These are phyloP conservation scores for Cryptomyrus ogoouensis DNA, from an alignment of 2,113 vertebrate genomes.

Conservation along the genomic window DNA sequence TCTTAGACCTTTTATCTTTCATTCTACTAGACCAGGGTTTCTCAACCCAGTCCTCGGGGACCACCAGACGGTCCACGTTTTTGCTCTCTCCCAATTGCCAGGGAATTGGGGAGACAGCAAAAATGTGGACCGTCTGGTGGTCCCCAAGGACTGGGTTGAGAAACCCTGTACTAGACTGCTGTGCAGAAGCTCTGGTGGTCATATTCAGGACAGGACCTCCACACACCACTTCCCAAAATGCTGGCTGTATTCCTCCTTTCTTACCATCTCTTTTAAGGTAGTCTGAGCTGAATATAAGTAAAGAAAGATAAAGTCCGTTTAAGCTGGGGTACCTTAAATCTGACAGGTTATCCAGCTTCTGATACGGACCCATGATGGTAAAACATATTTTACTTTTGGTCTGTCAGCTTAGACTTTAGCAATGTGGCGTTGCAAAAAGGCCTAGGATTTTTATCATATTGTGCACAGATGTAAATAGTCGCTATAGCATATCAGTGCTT, in stretches of 20 bases:
- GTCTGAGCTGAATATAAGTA: background rate
- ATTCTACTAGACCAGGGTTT: conserved; percentile 48
- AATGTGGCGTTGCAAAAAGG: background rate
- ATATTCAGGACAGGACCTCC: background rate
- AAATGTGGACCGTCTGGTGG: too few relatives aligned
- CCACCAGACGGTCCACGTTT: too few relatives aligned
- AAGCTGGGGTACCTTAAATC: background rate
- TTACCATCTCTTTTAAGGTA: background rate
- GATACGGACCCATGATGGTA: background rate
- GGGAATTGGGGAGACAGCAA: too few relatives aligned
- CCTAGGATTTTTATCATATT: background rate
- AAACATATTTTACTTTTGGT: background rate
- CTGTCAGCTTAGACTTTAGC: background rate
- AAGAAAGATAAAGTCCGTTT: background rate
- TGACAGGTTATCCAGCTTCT: background rate
- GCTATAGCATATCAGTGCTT: background rate
- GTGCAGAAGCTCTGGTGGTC: background rate
- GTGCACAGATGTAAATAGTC: background rate
- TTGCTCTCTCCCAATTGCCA: too few relatives aligned
- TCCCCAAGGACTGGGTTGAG: too few relatives aligned
- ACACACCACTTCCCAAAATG: background rate
- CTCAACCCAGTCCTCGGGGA: too few relatives aligned
- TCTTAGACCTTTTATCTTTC: conserved; percentile 62
- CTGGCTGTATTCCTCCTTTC: background rate
- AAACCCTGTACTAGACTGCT: conserved; percentile 40